Base-by-base conservation (phyloP, 53 echinoderm and acorn worm species). In the Arbacia lixula region DNA sequence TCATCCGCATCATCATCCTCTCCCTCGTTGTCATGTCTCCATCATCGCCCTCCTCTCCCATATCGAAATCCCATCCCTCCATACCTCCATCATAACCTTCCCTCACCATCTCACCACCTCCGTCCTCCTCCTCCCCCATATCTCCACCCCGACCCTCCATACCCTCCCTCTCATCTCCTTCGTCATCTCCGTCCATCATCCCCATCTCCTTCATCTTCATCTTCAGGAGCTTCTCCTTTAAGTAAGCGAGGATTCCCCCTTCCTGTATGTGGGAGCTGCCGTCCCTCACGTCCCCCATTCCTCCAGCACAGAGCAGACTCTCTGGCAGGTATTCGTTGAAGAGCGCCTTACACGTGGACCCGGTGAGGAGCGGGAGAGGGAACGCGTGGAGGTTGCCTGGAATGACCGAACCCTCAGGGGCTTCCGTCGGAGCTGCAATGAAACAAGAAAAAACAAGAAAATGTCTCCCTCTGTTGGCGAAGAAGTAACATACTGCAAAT, bases 171-270 rank as follows among this genome's bases (percentile, higher is more conserved):
- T 2, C 28, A 40, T 27, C 42, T 43, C 40, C 27, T 41, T 41
- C 69, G 27, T 69, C 69, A 28, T 42, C 69, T 14, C 14, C 49
- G 9, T 46, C 49, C 10, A 27, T 17, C 69, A 69, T 69, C 28
- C 43, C 69, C 9, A 16, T 16, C 16, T 69, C 69, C 31, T 19
- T 42, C 43, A 60, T 62, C 66, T 52, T 83, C 66, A 32, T 66
- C 83, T 21, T 66, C 51, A 49, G 40, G 66, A 64, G 38, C 66
- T 52, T 83, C 83, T 66, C 66, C 66, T 66, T 83, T 20, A 64
- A 50, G 53, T 46, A 66, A 16, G 51, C 27, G 35, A 64, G 32
- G 33, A 64, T 29, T 1, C 83, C 83, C 3, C 67, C 83, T 22
- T 65, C 83, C 30, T 30, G 11, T 66, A 51, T 66, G 60, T 36